Evolutionary conservation across 2,113 vertebrate species (phyloP).

Genomic region (Eudyptes chrysolophus): DNA sequence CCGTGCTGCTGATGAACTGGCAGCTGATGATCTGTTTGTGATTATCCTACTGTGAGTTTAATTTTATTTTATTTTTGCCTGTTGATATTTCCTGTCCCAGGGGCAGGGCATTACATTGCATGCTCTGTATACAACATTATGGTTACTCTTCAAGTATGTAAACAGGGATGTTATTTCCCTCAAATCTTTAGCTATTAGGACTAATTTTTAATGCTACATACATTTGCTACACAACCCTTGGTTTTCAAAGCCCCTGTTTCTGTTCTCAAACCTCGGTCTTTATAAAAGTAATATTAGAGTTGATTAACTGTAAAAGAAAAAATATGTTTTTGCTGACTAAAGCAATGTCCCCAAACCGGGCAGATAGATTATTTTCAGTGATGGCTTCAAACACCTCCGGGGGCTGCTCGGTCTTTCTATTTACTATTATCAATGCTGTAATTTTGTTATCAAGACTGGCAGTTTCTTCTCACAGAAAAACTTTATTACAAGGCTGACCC

Average conservation of each 20-base stretch:
- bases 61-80: neutral
- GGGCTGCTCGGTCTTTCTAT: neutral
- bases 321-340: neutral
- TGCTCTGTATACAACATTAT: neutral
- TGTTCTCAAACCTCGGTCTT: neutral
- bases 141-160: neutral
- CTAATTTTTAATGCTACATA: neutral
- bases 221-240: neutral
- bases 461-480: slow-evolving; percentile 19
- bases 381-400: neutral
- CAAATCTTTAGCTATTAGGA: neutral
- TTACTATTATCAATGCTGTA: neutral
- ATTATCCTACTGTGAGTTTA: neutral
- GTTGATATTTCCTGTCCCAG: neutral
- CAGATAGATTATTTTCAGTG: neutral
- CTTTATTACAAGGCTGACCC: neutral
- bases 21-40: neutral
- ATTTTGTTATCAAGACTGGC: slow-evolving; percentile 8
- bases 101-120: neutral
- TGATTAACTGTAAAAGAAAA: neutral
- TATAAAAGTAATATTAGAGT: neutral
- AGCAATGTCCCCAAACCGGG: neutral
- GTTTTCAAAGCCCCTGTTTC: neutral
- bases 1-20: neutral
- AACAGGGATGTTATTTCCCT: neutral